These are phyloP conservation scores for Calameuta pallipes DNA, from an alignment of 2,888 invertebrate species.

Conservation along the genomic window DNA sequence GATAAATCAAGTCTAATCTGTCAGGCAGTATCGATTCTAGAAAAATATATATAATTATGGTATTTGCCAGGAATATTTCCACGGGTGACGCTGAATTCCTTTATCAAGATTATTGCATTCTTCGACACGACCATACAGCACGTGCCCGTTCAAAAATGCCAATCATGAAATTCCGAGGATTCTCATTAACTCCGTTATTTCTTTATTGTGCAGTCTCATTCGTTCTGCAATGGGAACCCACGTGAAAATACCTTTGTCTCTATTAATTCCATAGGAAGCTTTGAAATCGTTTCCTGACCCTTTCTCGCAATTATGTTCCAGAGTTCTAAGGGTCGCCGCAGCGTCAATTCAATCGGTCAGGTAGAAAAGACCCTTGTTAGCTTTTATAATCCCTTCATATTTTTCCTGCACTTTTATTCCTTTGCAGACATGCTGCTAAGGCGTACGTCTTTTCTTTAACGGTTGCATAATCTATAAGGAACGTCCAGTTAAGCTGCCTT, in stretches of 20 bases:
- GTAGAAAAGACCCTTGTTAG: not conserved
- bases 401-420: not conserved
- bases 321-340: not conserved
- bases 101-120: slow-evolving; percentile 53
- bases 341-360: not conserved
- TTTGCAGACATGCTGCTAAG: not conserved
- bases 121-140: slow-evolving; percentile 25
- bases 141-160: slow-evolving; percentile 37
- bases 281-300: not conserved
- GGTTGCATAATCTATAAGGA: not conserved
- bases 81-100: not conserved
- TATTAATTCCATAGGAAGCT: not conserved
- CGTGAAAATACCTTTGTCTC: not conserved
- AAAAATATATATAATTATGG: not conserved
- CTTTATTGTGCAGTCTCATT: not conserved
- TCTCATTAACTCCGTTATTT: not conserved
- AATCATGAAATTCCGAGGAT: slow-evolving; percentile 60
- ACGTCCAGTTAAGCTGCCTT: not conserved
- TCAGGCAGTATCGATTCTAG: not conserved
- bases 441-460: not conserved
- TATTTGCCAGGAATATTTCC: not conserved
- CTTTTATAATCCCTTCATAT: not conserved
- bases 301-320: not conserved
- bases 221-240: not conserved
- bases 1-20: not conserved